Conservation (phyloP, 1,140 invertebrate genomes). For the Arion vulgaris region DNA sequence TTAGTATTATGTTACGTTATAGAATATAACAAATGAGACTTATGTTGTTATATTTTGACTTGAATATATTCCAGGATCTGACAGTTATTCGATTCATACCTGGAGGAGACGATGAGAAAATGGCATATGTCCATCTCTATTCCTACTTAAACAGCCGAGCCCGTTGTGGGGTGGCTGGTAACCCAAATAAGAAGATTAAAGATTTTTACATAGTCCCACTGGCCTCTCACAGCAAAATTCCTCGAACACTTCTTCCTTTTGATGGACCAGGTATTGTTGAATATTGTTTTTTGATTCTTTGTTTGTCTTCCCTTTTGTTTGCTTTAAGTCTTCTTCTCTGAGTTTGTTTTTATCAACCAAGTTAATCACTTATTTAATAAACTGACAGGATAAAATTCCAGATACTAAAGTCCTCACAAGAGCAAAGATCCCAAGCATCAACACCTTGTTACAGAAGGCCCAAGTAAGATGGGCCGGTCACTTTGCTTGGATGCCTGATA, state of each 20-base stretch:
- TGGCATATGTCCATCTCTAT: conserved; percentile 89
- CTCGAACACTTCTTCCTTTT: conserved; percentile 79
- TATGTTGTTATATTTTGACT: neutral
- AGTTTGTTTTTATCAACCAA: neutral
- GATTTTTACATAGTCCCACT: conserved; percentile 96
- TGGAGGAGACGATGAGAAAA: conserved; percentile 86
- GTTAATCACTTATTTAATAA: neutral
- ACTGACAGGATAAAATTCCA: too few relatives aligned
- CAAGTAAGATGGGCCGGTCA: too few relatives aligned
- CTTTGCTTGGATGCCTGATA: too few relatives aligned
- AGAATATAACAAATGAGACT: too few relatives aligned
- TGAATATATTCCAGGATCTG: conserved; percentile 78
- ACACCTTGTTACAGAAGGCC: too few relatives aligned
- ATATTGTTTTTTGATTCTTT: neutral
- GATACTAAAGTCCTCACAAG: too few relatives aligned
- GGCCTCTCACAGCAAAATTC: conserved; percentile 83
- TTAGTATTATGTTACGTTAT: too few relatives aligned
- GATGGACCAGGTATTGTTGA: conserved; percentile 79
- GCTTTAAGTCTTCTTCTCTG: neutral
- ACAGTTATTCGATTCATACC: conserved; percentile 86
- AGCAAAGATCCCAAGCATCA: too few relatives aligned
- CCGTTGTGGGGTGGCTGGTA: conserved; percentile 79
- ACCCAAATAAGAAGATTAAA: conserved; percentile 83
- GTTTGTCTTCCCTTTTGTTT: neutral
- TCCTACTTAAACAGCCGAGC: conserved; percentile 89